Conservation (phyloP, 2,797 vertebrate species). For the Ficedula albicollis region DNA sequence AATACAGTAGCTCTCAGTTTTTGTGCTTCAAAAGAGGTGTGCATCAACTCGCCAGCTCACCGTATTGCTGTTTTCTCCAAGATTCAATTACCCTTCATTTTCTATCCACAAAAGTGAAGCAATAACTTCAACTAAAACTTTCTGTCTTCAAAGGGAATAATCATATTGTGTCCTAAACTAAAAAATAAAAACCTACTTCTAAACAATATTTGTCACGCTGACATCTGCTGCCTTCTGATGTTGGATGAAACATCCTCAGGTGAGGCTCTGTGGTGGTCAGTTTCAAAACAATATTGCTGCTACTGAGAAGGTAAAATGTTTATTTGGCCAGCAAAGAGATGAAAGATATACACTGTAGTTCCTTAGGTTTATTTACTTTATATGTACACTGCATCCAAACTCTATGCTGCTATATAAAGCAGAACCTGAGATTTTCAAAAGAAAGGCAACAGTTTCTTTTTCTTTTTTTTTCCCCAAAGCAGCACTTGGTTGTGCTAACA, state of each 20-base stretch:
- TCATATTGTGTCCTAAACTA: background rate
- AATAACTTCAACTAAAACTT: background rate
- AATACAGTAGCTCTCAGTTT: conserved; percentile 36
- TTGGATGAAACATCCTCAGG: background rate
- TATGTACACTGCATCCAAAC: background rate
- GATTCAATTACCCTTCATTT: conserved; percentile 53
- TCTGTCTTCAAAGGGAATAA: background rate
- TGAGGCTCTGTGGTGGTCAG: background rate
- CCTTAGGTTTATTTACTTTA: background rate
- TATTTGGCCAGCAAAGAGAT: background rate
- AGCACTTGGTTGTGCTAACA: background rate
- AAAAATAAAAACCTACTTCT: background rate
- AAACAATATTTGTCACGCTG: background rate
- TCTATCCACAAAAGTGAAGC: conserved; percentile 48
- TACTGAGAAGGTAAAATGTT: background rate
- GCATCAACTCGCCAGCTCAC: conserved; percentile 36
- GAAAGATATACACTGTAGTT: background rate
- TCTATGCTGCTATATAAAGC: background rate
- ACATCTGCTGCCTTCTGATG: background rate
- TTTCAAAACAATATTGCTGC: background rate
- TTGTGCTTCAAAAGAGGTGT: conserved; percentile 4
- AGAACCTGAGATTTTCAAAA: background rate
- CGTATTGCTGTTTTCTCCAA: conserved; percentile 52
- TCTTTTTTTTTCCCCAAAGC: background rate
- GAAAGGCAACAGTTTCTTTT: background rate